Base-by-base conservation (phyloP, 2,797 vertebrate genomes). In the Sphaeramia orbicularis region DNA sequence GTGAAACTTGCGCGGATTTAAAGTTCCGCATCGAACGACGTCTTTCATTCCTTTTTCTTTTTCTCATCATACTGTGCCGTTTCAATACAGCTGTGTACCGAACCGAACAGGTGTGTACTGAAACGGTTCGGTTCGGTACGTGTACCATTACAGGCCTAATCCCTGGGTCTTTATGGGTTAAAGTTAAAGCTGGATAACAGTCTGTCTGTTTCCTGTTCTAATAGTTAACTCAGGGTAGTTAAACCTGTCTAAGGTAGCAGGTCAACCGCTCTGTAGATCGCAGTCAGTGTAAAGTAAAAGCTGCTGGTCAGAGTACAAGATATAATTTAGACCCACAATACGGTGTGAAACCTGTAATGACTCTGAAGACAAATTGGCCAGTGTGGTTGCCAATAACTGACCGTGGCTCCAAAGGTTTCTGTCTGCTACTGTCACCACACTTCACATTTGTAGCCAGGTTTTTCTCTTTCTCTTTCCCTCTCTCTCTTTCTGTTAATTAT, bases 311-410 rank as follows among this genome's bases (percentile, higher is more conserved):
- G 19, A 43, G 49, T 16, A 21, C 37, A 56, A 1, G 6, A 7
- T 60, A 43, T 43, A 43, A 78, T 86, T 85, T 85, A 62, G 70
- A 71, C n/a, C 50, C 45, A 9, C 8, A 24, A 52, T 66, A 49
- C 53, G 60, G 81, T 47, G 21, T 76, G 78, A 64, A 80, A 65
- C 52, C 56, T 63, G 52, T 77, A 78, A 82, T 77, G 16, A 59
- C 72, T 61, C 67, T 38, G 50, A 69, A 55, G 72, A 80, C 49
- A 69, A 75, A 73, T 41, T 49, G 67, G 54, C 47, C 35, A 32
- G 35, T 37, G 61, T 73, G 68, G 50, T 74, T 61, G 71, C 68
- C 62, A 78, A 55, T 73, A 66, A 53, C 50, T 27, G 37, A 16
- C 40, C 50, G 53, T 38, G 40, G 14, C 70, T 50, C 44, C 47